These are phyloP conservation scores for Platyscapa corneri DNA, from an alignment of 1,140 invertebrate genomes.

Conservation along the genomic window DNA sequence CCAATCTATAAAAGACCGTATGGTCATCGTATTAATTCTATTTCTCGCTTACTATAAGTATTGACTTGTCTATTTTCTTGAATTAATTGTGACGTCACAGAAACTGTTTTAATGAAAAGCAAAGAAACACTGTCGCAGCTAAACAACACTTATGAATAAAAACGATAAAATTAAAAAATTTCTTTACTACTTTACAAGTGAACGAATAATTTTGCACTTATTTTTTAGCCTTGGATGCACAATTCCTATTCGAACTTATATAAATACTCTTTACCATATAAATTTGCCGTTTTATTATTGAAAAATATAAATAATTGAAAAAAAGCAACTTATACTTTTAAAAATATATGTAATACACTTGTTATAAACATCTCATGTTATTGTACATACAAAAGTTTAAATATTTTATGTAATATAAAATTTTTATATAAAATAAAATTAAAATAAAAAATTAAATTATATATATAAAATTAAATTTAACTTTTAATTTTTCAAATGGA, in stretches of 20 bases:
- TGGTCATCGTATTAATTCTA: neutral
- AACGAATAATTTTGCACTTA: neutral
- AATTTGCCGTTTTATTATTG: too few species aligned
- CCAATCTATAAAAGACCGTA: neutral
- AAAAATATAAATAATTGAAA: neutral
- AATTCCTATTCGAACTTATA: neutral
- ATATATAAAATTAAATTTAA: neutral
- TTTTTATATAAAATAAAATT: too few species aligned
- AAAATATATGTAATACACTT: neutral
- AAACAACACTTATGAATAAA: neutral
- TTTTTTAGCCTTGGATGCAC: conserved; percentile 10
- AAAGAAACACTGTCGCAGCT: conserved; percentile 8
- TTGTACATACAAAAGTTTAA: too few species aligned
- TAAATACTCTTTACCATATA: neutral
- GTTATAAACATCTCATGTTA: neutral
- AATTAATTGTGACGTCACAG: neutral
- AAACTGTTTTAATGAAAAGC: neutral
- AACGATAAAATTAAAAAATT: neutral
- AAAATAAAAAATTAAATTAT: too few species aligned
- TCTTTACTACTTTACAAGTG: neutral
- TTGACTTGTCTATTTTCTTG: neutral
- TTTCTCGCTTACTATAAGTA: neutral
- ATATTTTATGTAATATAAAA: too few species aligned
- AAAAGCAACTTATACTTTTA: neutral
- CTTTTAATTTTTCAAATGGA: neutral